These are phyloP conservation scores for Merodon equestris DNA, from an alignment of 2,888 invertebrate species.

Conservation along the genomic window DNA sequence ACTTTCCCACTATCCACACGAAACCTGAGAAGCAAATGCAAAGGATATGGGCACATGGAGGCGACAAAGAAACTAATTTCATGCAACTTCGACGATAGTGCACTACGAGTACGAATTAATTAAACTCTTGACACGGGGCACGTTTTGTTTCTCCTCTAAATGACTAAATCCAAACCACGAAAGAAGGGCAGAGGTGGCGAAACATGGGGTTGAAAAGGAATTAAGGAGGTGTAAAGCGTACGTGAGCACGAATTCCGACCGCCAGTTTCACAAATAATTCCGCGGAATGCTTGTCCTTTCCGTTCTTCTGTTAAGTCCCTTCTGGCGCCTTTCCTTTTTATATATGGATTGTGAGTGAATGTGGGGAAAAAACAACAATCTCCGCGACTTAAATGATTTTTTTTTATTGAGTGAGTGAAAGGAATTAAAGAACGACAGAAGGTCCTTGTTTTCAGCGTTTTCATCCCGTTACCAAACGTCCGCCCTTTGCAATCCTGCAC, in stretches of 20 bases:
- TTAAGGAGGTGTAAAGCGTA: slow-evolving; percentile 4
- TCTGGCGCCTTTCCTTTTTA: too few relatives aligned
- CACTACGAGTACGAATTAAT: slow-evolving; percentile 44
- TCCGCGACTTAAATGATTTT: slow-evolving; percentile 44
- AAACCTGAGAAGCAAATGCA: neutral
- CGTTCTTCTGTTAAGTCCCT: neutral
- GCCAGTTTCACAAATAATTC: slow-evolving; percentile 21
- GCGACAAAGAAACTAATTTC: slow-evolving; percentile 25
- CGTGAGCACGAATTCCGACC: slow-evolving; percentile 1
- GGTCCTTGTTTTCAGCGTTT: too few relatives aligned
- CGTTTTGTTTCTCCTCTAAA: neutral
- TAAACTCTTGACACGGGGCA: slow-evolving; percentile 50
- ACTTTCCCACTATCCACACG: slow-evolving; percentile 7
- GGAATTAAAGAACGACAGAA: slow-evolving; percentile 7
- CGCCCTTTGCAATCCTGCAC: neutral
- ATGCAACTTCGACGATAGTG: slow-evolving; percentile 43
- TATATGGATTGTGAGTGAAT: too few relatives aligned
- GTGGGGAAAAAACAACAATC: neutral
- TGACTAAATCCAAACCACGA: too few relatives aligned
- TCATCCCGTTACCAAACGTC: too few relatives aligned
- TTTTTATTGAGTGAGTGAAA: slow-evolving; percentile 31
- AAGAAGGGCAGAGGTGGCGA: too few relatives aligned
- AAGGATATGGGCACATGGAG: too few relatives aligned
- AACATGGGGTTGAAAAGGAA: too few relatives aligned
- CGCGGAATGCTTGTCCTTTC: slow-evolving; percentile 11